Evolutionary conservation across 2,113 vertebrate genomes (phyloP), one percentile per base, ranked within the genome.

Genomic region (Paracanthobrama guichenoti): DNA sequence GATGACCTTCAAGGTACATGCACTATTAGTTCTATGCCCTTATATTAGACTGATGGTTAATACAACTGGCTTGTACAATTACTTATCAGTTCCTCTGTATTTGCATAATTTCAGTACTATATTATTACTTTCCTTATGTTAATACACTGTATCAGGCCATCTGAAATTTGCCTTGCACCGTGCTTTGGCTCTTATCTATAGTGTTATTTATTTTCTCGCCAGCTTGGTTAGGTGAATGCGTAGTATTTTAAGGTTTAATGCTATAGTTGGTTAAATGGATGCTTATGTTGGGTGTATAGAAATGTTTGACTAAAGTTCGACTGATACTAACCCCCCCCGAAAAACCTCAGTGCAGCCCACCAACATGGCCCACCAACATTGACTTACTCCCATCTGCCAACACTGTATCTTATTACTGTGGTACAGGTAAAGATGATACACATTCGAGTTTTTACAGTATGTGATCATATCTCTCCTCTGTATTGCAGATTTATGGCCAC

Each of bases 371-470:
- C n/a, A n/a, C n/a, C 57, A 8, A 1, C 59, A 4, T 59, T 5
- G 22, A 64, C 22, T 35, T 44, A 44, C 12, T 81, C 39, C 59
- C 5, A 26, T 79, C 57, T 79, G 35, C 57, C 57, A 62, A 66
- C 16, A 59, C 55, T 22, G 72, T 81, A 71, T 77, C 82, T 82
- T 62, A 39, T 77, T 87, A 82, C 76, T 82, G 60, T 77, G 72
- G 82, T 71, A 69, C n/a, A 46, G 69, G 48, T 44, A 55, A 55
- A 55, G 55, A 31, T 39, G 8, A 74, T 66, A 74, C 81, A 75
- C 72, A 39, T 7, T 82, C 59, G 44, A 60, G 16, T 48, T 73
- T 73, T 59, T 79, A 57, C 76, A 78, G 80, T 82, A 55, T 48
- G 39, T 14, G 8, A 48, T 44, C 9, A 22, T 53, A 48, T 55